Base-by-base conservation (phyloP, 1,140 invertebrate species). In the Zaprionus ghesquierei region DNA sequence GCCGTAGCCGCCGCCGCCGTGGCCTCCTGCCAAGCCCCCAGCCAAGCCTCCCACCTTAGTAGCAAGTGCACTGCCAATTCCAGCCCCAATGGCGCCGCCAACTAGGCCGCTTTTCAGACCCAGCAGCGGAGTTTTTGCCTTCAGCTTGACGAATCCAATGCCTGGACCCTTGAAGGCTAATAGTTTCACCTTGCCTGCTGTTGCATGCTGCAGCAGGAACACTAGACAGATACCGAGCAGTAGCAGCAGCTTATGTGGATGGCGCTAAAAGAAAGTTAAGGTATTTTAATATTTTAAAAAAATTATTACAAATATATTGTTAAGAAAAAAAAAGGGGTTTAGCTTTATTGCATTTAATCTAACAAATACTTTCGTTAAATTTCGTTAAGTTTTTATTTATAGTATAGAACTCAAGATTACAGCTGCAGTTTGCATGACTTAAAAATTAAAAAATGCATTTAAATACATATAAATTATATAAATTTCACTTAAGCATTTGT, bases 161-260 rank as follows among this genome's bases (percentile, higher is more conserved):
- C 54, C 75, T 6, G 89, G 89, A n/a, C 89, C 79, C 22, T 90
- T 90, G n/a, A 89, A 81, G 3, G 75, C 89, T 9, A 90, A 22
- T 1, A 90, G 44, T 18, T 90, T 90, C 0, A 90, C 2, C 70
- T 90, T 90, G 1, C 79, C 82, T 1, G 75, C 74, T 8, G 64
- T 50, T 0, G 23, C 54, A 15, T 33, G 20, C n/a, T 63, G 65
- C 0, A 90, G 23, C 2, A 81, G 49, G 0, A 69, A 22, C 3
- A 76, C 2, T 5, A 75, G 23, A 15, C 50, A 72, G 51, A 89
- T 12, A 31, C 69, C 69, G 10, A 87, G 54, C n/a, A 81, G 27
- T 0, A 84, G 53, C 2, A 72, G 0, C 9, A 71, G 8, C 5
- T 44, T 8, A 20, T 49, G 41, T 58, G 18, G 20, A 51, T 58